Conservation (phyloP, 2,888 invertebrate genomes). For the Cephus pulcher region DNA sequence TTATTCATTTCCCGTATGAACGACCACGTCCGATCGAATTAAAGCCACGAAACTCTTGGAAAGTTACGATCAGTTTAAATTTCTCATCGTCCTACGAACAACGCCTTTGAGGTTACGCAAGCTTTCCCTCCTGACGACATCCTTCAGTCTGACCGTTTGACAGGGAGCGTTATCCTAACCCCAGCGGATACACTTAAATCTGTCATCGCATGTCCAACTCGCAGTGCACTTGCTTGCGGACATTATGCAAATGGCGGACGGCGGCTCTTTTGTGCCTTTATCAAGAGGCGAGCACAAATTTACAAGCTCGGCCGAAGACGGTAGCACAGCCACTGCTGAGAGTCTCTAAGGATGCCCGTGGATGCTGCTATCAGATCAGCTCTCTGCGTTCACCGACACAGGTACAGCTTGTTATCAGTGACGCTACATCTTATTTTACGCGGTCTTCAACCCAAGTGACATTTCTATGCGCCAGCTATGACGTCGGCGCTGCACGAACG, state of each 20-base stretch:
- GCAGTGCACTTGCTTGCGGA: slow-evolving; percentile 8
- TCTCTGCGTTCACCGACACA: slow-evolving; percentile 25
- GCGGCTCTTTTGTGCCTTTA: slow-evolving; percentile 55
- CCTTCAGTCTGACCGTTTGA: neutral
- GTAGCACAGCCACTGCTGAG: slow-evolving; percentile 10
- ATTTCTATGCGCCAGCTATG: slow-evolving; percentile 65
- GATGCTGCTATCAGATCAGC: slow-evolving; percentile 46
- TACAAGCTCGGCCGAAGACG: slow-evolving; percentile 47
- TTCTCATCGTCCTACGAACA: neutral
- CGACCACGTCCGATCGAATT: neutral
- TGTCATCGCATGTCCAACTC: slow-evolving; percentile 5
- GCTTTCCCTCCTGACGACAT: neutral
- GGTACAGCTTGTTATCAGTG: slow-evolving; percentile 55
- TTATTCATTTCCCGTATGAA: neutral
- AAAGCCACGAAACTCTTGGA: neutral
- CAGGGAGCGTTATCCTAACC: neutral
- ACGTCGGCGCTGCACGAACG: slow-evolving; percentile 58
- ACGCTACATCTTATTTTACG: slow-evolving; percentile 66
- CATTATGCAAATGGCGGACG: slow-evolving; percentile 20
- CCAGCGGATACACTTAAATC: neutral
- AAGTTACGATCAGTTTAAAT: neutral
- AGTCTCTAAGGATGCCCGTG: slow-evolving; percentile 2
- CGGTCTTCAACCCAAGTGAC: slow-evolving; percentile 59
- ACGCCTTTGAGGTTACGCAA: neutral
- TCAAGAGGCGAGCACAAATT: slow-evolving; percentile 56